Evolutionary conservation across 2,888 invertebrate genomes (phyloP).

Genomic region (Netelia melanura): DNA sequence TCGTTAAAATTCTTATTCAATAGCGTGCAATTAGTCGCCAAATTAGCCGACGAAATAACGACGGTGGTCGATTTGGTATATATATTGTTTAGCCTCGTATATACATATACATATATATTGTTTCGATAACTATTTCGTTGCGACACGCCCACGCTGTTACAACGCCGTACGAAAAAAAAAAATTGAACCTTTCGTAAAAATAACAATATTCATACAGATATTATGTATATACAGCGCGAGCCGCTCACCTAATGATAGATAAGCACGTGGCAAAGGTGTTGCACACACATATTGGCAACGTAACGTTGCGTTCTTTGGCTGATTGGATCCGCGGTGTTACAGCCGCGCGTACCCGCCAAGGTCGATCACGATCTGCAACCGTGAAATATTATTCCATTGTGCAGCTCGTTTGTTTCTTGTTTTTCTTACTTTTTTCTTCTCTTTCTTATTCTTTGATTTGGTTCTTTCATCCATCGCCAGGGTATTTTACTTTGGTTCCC

Average conservation of each 20-base stretch:
- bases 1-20: not conserved
- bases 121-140: conserved; percentile 72
- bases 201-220: conserved; percentile 74
- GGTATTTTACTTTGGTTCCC: conserved; percentile 50
- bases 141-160: conserved; percentile 55
- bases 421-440: conserved; percentile 19
- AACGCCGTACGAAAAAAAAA: conserved; percentile 29
- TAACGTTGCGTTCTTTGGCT: conserved; percentile 65
- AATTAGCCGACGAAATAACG: conserved; percentile 12
- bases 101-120: conserved; percentile 51
- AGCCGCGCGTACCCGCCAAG: conserved; percentile 74
- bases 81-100: not conserved
- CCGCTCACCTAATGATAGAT: conserved; percentile 58
- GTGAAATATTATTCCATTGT: conserved; percentile 79
- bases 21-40: not conserved
- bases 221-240: not conserved
- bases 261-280: conserved; percentile 65
- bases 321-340: conserved; percentile 75
- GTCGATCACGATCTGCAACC: conserved; percentile 81
- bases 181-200: conserved; percentile 10
- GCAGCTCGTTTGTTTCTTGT: conserved; percentile 34
- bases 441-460: conserved; percentile 49
- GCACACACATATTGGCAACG: conserved; percentile 46
- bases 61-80: conserved; percentile 17
- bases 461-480: conserved; percentile 47